Evolutionary conservation across 1,140 invertebrate genomes (phyloP).

Genomic region (Notospermus geniculatus): DNA sequence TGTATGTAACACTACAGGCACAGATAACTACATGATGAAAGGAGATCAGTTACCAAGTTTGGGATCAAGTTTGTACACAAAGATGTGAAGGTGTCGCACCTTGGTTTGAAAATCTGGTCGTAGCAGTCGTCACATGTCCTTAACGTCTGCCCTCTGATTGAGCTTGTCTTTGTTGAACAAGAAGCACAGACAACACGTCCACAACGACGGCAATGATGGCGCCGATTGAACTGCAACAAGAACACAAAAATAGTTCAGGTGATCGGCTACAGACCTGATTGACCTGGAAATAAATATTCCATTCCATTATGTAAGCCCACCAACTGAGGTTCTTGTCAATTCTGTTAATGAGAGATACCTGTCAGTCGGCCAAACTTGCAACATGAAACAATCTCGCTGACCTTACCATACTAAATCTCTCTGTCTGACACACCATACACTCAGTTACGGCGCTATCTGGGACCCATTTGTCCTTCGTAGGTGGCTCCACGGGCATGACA

Average conservation of each 20-base stretch:
- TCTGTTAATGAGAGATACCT: no score
- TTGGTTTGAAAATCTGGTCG: conserved; percentile 38
- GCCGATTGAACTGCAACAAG: conserved; percentile 67
- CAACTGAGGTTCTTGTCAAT: no score
- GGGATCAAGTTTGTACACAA: no score
- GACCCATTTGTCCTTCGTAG: conserved; percentile 58
- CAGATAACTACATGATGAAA: no score
- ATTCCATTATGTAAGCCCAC: no score
- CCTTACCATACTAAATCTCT: conserved; percentile 58
- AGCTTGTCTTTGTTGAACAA: conserved; percentile 74
- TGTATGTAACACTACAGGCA: no score
- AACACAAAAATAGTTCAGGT: conserved; percentile 3
- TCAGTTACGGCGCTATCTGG: conserved; percentile 49
- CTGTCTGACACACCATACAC: conserved; percentile 58
- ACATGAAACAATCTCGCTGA: no score
- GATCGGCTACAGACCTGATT: background rate
- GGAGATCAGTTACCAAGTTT: no score
- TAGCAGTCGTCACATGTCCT: conserved; percentile 80
- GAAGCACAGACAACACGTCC: conserved; percentile 77
- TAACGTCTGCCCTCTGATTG: conserved; percentile 70
- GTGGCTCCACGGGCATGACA: conserved; percentile 56
- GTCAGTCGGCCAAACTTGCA: no score
- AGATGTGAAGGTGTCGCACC: conserved; percentile 9
- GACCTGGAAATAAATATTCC: no score
- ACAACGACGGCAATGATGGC: conserved; percentile 84